Evolutionary conservation across 2,888 invertebrate species (phyloP), one percentile per base, ranked within the genome.

Genomic region (Patella depressa): DNA sequence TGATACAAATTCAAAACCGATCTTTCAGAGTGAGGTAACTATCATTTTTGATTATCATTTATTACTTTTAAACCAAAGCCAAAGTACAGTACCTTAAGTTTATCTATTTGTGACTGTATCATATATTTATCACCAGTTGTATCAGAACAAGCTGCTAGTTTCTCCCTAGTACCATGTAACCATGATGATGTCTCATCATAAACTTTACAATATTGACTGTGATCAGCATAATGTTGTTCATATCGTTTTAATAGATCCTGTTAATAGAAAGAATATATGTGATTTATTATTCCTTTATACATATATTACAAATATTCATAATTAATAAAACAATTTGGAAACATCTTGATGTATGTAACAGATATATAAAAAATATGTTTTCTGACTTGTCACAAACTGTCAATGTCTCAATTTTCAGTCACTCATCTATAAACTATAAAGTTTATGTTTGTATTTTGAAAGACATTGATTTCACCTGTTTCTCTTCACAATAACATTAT

Each of bases 61-160:
- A 45, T 45, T 45, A 45, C 45, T 45, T 45, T 45, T 9, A 45
- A 45, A 45, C 45, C 45, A 45, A 45, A 45, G 45, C 45, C 45
- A 45, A 45, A 45, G 45, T 9, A 45, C 45, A 78, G 70, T 80
- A 90, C 89, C 86, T 89, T 88, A 71, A 89, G 81, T 80, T 88
- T 88, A 77, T 88, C 88, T 15, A 90, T 84, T 79, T 89, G 89
- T 53, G 87, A 81, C 82, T 89, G 89, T 72, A 91, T 86, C 57
- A 84, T 85, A 77, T 88, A 87, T 79, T 85, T 86, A 83, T 89
- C 91, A 88, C 93, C 92, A 90, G 93, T 83, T 96, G 95, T 17
- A 95, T 94, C 96, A 0, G 96, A 95, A 88, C 97, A 97, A 87
- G 96, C 96, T 75, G 95, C 94, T n/a, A 98, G 91, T 90, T 96